These are phyloP conservation scores for Eurosta solidaginis DNA, from an alignment of 1,140 invertebrate genomes.

Conservation along the genomic window DNA sequence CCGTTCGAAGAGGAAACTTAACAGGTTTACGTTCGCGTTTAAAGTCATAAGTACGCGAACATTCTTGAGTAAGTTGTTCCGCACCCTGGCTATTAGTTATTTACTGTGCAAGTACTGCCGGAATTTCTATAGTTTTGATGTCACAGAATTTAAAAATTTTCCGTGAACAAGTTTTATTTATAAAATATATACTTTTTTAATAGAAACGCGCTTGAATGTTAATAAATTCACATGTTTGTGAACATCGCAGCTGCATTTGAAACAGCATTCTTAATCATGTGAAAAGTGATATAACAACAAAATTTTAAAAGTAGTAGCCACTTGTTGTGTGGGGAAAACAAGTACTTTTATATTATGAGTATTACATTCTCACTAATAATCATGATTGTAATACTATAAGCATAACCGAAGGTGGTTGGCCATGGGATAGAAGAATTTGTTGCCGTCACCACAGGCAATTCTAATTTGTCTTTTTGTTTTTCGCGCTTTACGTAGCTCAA, in stretches of 20 bases:
- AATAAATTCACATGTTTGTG: neutral
- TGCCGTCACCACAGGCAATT: neutral
- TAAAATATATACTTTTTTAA: neutral
- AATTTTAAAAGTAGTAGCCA: neutral
- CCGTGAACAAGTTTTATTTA: neutral
- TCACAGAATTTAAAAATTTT: neutral
- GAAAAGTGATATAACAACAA: conserved; percentile 24
- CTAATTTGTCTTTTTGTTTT: neutral
- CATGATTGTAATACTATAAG: neutral
- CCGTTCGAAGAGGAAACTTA: too few species aligned
- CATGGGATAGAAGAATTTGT: conserved; percentile 29
- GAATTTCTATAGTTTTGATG: neutral
- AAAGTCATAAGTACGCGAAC: too few species aligned
- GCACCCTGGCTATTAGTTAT: too few species aligned
- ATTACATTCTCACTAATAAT: neutral
- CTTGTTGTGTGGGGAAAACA: neutral
- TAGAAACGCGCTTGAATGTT: neutral
- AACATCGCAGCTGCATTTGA: neutral
- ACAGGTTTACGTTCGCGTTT: too few species aligned
- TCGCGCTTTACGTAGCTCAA: neutral
- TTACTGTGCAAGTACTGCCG: too few species aligned
- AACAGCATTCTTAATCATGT: neutral
- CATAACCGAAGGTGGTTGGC: conserved; percentile 29
- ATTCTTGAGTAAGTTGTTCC: too few species aligned
- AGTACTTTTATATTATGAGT: neutral